phyloP scores from a whole-genome alignment of 2,797 vertebrate species.

The Mus minutoides region DNA sequence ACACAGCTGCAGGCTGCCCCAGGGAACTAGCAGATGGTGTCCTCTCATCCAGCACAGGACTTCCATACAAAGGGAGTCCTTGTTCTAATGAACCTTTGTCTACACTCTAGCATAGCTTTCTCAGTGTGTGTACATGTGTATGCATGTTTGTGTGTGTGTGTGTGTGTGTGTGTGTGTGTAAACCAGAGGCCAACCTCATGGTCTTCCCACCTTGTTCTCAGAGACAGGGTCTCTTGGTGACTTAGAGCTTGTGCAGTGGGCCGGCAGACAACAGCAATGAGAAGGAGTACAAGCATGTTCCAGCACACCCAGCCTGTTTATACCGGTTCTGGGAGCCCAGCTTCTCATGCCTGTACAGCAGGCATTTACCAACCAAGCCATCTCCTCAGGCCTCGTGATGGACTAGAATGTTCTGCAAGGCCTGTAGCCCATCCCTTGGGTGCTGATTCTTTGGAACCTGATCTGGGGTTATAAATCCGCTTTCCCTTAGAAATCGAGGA shows the following conservation, averaged over 20 bases:
- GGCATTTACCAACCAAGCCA: too few species aligned
- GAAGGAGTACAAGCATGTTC: neutral
- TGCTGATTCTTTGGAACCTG: neutral
- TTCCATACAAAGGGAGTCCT: neutral
- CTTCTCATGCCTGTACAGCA: neutral
- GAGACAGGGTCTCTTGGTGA: neutral
- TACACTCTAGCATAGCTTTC: neutral
- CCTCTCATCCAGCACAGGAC: neutral
- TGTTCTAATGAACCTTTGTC: neutral
- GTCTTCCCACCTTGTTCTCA: neutral
- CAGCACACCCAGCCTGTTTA: neutral
- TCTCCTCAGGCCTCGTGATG: neutral
- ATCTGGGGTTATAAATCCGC: neutral
- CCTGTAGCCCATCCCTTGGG: neutral
- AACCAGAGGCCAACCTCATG: neutral
- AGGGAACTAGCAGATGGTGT: neutral
- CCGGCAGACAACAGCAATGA: too few species aligned
- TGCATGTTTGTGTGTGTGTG: neutral
- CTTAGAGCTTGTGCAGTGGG: neutral
- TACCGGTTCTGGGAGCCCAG: neutral
- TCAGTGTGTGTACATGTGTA: neutral
- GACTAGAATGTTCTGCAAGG: too few species aligned
- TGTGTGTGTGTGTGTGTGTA: neutral
- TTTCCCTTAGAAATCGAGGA: neutral
- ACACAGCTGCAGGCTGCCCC: too few species aligned